phyloP scores from a whole-genome alignment of 1,140 invertebrate species.

The Brachionus manjavacas region DNA sequence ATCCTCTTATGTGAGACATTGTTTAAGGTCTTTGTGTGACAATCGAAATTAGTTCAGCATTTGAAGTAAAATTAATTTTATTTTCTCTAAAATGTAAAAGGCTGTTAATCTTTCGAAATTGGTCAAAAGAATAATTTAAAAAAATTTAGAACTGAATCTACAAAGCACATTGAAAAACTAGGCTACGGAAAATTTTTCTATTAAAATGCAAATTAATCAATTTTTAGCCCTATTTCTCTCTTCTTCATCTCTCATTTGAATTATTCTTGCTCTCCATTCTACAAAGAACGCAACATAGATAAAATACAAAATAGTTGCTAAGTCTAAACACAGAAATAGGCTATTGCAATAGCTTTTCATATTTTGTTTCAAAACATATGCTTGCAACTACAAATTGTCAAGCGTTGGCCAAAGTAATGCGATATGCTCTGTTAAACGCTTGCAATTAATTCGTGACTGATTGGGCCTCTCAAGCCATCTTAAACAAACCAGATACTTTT shows the following conservation, averaged over 20 bases:
- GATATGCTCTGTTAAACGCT: constrained; percentile 30
- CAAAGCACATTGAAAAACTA: neutral
- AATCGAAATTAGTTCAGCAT: constrained; percentile 5
- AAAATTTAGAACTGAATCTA: neutral
- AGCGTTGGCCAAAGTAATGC: neutral
- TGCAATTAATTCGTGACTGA: neutral
- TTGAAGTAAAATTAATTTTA: neutral
- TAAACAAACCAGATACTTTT: neutral
- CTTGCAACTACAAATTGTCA: constrained; percentile 15
- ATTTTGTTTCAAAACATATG: constrained; percentile 19
- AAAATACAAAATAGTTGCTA: constrained; percentile 6
- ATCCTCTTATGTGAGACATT: constrained; percentile 39
- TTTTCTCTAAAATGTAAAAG: neutral
- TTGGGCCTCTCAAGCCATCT: neutral
- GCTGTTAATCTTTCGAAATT: neutral
- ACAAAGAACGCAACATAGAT: neutral
- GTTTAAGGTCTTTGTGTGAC: neutral
- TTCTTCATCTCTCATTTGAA: neutral
- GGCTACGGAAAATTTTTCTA: constrained; percentile 26
- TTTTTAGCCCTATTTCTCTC: constrained; percentile 21
- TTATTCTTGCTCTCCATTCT: neutral
- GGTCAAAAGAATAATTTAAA: neutral
- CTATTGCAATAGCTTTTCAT: too few relatives aligned
- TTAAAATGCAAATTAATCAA: constrained; percentile 39
- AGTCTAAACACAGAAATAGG: neutral